Evolutionary conservation across 2,113 vertebrate species (phyloP), one percentile per base, ranked within the genome.

Genomic region (Callipepla squamata): DNA sequence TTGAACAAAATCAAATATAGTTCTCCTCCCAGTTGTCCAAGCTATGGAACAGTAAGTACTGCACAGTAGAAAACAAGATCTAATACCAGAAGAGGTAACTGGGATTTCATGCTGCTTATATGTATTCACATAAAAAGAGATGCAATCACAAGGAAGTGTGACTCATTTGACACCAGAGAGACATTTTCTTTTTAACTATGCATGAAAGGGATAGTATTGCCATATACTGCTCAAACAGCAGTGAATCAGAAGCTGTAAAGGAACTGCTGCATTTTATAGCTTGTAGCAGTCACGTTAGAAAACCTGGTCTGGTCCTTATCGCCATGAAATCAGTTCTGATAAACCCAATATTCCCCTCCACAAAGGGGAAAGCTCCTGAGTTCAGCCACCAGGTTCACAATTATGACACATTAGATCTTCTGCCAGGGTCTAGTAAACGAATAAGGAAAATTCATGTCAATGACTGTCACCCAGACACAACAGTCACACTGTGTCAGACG

Each of bases 101-200:
- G 90, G 74, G 70, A 94, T 87, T 85, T 92, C 81, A 58, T 7
- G 51, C 42, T 63, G 66, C n/a, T 81, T 78, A 18, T 36, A 45
- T 13, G 45, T 20, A 53, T 40, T 80, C 57, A 67, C 82, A 80
- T 70, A 80, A 89, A 82, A 87, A 47, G 25, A 83, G 9, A 67
- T 1, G 23, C 55, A 79, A 76, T 85, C 80, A 85, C 72, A 90
- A 51, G 79, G 40, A 88, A 94, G 55, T 16, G 45, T 86, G 77
- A 89, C 50, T 94, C 77, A 83, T 89, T 65, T 89, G 82, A 91
- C 90, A 62, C 74, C 25, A 20, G 80, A 89, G 77, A 92, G 28
- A 51, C 40, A 66, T 80, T 48, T 84, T 80, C 72, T 65, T 81
- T 90, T 68, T 69, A 73, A 57, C 63, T 72, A 13, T 55, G 44